phyloP scores from a whole-genome alignment of 2,113 vertebrate species.

The Anser brachyrhynchus region DNA sequence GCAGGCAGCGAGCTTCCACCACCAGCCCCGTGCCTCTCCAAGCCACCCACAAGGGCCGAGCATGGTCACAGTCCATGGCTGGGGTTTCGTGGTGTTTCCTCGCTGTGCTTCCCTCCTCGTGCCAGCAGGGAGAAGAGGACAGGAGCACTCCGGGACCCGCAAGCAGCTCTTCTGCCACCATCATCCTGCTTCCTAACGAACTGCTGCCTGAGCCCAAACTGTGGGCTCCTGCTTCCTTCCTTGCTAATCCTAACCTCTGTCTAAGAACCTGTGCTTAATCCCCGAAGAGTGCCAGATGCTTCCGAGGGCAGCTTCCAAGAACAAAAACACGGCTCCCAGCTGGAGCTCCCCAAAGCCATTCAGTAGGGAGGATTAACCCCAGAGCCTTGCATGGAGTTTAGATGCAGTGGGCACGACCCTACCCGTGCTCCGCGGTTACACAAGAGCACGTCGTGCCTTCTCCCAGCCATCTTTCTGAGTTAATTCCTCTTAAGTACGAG shows the following conservation, averaged over 20 bases:
- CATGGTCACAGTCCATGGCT: too few relatives aligned
- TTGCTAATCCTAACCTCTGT: slow-evolving; percentile 17
- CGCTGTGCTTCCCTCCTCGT: neutral
- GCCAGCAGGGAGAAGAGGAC: neutral
- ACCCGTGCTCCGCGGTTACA: slow-evolving; percentile 24
- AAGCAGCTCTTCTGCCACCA: neutral
- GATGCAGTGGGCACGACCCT: slow-evolving; percentile 35
- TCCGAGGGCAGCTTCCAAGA: slow-evolving; percentile 37
- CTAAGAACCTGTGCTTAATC: slow-evolving; percentile 56
- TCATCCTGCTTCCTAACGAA: slow-evolving; percentile 13
- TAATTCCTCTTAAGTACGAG: neutral
- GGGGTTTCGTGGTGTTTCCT: too few relatives aligned
- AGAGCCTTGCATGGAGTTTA: slow-evolving; percentile 2
- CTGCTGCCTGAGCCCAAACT: neutral
- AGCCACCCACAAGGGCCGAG: too few relatives aligned
- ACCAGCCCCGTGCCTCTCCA: too few relatives aligned
- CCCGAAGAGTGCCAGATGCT: slow-evolving; percentile 15
- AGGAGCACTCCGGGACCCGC: neutral
- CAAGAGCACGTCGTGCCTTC: neutral
- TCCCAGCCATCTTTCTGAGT: slow-evolving; percentile 8
- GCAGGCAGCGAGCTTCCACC: neutral
- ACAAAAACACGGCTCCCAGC: slow-evolving; percentile 22
- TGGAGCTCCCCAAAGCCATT: slow-evolving; percentile 55
- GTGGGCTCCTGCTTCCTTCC: neutral
- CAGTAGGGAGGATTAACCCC: slow-evolving; percentile 45